phyloP scores from a whole-genome alignment of 2,888 invertebrate genomes.

The Lottia gigantea region DNA sequence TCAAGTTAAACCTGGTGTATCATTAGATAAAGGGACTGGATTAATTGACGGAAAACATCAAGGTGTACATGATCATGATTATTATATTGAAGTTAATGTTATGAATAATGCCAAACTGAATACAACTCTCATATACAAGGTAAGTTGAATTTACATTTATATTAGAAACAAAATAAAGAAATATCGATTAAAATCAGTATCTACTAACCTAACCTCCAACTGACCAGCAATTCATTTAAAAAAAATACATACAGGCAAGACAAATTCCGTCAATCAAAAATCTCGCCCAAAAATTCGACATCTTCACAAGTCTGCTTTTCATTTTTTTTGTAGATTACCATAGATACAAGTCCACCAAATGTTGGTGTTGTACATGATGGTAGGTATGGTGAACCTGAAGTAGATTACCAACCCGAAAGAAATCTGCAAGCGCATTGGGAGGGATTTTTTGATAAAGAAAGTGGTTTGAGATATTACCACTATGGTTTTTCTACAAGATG shows the following conservation, averaged over 20 bases:
- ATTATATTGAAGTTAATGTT: slow-evolving; percentile 42
- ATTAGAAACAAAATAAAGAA: too few species aligned
- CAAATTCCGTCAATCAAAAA: too few species aligned
- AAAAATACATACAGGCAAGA: too few species aligned
- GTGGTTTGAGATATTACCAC: slow-evolving; percentile 45
- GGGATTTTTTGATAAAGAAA: slow-evolving; percentile 54
- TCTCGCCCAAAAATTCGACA: not conserved
- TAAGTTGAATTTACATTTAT: slow-evolving; percentile 16
- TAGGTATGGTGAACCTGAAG: slow-evolving; percentile 34
- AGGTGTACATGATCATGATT: slow-evolving; percentile 47
- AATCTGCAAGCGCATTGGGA: slow-evolving; percentile 43
- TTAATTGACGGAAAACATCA: slow-evolving; percentile 25
- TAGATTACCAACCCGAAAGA: slow-evolving; percentile 42
- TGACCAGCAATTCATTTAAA: too few species aligned
- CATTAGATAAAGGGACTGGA: slow-evolving; percentile 25
- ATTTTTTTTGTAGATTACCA: slow-evolving; percentile 39
- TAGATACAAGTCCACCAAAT: slow-evolving; percentile 49
- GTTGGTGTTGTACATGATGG: slow-evolving; percentile 47
- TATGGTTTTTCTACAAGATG: slow-evolving; percentile 38
- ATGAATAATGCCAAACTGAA: slow-evolving; percentile 41
- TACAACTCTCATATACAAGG: slow-evolving; percentile 35
- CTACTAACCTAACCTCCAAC: too few species aligned
- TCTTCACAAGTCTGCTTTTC: too few species aligned
- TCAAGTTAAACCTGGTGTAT: slow-evolving; percentile 32
- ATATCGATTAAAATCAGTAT: too few species aligned